Conservation (phyloP, 1,140 invertebrate genomes). For the Aplysia californica region DNA sequence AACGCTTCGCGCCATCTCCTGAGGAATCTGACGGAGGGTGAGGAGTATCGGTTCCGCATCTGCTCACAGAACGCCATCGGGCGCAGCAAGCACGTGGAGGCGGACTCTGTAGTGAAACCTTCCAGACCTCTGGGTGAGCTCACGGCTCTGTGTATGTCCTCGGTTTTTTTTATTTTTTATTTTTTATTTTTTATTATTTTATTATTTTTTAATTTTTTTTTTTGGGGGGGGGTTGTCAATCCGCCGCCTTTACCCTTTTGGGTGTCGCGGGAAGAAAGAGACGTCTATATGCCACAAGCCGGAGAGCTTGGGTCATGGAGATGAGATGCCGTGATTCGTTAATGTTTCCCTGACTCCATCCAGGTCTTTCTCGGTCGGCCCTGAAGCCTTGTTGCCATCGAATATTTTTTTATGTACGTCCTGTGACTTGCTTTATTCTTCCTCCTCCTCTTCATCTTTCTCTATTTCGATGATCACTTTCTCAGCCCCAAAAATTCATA, state of each 20-base stretch:
- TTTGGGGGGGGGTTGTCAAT: too few species aligned
- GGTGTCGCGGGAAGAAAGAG: too few species aligned
- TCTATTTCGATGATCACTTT: not conserved
- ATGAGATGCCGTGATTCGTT: too few species aligned
- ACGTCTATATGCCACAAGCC: too few species aligned
- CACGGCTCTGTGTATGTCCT: not conserved
- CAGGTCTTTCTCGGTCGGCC: too few species aligned
- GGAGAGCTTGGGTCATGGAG: too few species aligned
- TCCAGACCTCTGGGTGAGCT: constrained; percentile 90
- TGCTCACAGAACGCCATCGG: constrained; percentile 98
- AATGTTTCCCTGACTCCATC: too few species aligned
- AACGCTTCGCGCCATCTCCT: constrained; percentile 44
- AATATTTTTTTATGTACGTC: not conserved
- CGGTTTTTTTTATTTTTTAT: not conserved
- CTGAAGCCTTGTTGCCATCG: not conserved
- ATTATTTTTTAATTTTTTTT: too few species aligned
- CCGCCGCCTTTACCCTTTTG: too few species aligned
- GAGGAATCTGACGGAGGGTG: constrained; percentile 66
- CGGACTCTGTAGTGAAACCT: constrained; percentile 89
- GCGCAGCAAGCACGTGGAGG: constrained; percentile 89
- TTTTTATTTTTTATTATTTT: not conserved
- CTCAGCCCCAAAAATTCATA: too few species aligned
- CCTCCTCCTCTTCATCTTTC: not conserved
- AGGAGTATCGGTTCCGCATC: constrained; percentile 96
- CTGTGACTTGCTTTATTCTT: not conserved